Conservation (phyloP, 1,140 invertebrate genomes). For the Cephus cinctus region DNA sequence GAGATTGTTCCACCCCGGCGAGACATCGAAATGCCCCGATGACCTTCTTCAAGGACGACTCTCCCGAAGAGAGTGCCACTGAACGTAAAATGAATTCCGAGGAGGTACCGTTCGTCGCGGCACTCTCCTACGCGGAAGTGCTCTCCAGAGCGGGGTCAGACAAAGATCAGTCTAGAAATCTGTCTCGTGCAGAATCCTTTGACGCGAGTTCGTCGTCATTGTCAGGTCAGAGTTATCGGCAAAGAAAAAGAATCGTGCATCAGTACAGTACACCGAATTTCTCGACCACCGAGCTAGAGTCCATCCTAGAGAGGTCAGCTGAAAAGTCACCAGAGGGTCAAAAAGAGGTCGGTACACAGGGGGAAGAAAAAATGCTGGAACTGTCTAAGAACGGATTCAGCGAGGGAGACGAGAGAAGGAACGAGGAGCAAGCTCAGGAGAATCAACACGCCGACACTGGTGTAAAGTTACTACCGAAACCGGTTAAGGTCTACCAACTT, state of each 20-base stretch:
- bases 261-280: conserved; percentile 23
- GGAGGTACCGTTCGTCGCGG: background rate
- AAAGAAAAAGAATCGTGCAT: conserved; percentile 14
- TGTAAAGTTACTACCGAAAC: conserved; percentile 20
- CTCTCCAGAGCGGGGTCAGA: background rate
- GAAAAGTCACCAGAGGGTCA: background rate
- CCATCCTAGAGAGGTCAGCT: conserved; percentile 16
- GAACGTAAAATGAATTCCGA: no score
- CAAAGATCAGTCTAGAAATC: background rate
- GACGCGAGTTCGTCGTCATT: background rate
- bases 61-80: no score
- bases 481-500: conserved; percentile 35
- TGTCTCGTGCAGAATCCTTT: background rate
- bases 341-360: conserved; percentile 2
- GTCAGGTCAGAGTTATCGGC: background rate
- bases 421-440: background rate
- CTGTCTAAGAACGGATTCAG: background rate
- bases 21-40: background rate
- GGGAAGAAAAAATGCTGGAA: background rate
- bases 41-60: no score
- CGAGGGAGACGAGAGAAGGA: background rate
- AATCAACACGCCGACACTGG: background rate
- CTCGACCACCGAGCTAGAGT: conserved; percentile 14
- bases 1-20: no score
- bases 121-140: background rate